These are phyloP conservation scores for Smithornis capensis DNA, from an alignment of 2,113 vertebrate genomes.

Conservation along the genomic window DNA sequence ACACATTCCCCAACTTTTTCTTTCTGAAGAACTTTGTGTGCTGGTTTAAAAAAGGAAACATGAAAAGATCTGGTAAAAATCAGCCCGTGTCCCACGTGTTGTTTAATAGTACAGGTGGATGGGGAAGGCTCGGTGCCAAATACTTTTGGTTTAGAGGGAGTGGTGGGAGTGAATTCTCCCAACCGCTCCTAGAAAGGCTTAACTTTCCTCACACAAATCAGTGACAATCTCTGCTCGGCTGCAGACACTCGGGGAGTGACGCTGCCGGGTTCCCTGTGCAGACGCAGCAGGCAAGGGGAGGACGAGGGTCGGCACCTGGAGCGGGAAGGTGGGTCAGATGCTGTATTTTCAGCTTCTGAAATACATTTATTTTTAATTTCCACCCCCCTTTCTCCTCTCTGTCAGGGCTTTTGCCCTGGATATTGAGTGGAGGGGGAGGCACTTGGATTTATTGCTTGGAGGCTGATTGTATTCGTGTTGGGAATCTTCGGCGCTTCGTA, in stretches of 20 bases:
- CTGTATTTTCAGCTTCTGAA: neutral
- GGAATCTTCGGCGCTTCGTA: fast-evolving
- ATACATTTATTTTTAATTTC: neutral
- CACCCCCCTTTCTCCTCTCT: fast-evolving
- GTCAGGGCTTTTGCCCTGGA: neutral
- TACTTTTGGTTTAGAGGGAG: conserved; percentile 95
- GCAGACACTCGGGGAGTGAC: conserved; percentile 62
- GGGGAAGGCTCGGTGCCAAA: conserved; percentile 87
- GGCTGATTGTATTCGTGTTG: neutral
- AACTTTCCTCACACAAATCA: conserved; percentile 87
- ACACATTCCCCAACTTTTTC: neutral
- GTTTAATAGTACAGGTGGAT: conserved; percentile 92
- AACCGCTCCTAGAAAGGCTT: conserved; percentile 87
- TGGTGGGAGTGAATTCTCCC: conserved; percentile 87
- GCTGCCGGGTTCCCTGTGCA: neutral
- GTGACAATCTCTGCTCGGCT: conserved; percentile 78
- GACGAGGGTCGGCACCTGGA: neutral
- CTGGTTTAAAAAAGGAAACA: conserved; percentile 15
- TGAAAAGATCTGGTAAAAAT: neutral
- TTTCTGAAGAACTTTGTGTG: neutral
- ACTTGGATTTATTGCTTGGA: neutral
- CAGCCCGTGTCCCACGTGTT: conserved; percentile 30
- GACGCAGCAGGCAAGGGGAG: neutral
- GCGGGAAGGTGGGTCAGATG: conserved; percentile 60
- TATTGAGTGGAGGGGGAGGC: neutral